Evolutionary conservation across 2,888 invertebrate species (phyloP), one percentile per base, ranked within the genome.

Genomic region (Altica lythri): DNA sequence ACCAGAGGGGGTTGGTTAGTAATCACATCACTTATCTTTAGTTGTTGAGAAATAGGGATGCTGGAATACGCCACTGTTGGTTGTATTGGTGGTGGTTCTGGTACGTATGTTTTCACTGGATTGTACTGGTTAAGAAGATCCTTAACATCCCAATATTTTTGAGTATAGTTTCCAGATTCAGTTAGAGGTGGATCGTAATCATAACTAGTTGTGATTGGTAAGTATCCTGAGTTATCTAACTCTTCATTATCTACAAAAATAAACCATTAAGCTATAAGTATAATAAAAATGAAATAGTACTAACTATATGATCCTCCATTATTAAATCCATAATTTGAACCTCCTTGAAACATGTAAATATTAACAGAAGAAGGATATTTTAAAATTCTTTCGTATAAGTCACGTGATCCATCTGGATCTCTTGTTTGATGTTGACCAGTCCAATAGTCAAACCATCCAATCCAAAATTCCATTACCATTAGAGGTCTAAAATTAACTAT

Each of bases 151-250:
- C n/a, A n/a, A n/a, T n/a, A n/a, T n/a, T n/a, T n/a, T n/a, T n/a
- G n/a, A n/a, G n/a, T n/a, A n/a, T n/a, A n/a, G n/a, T n/a, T n/a
- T n/a, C n/a, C n/a, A n/a, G n/a, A n/a, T 76, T 96, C 96, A n/a
- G 81, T 83, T 59, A 97, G 77, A 0, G 95, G 95, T 1, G 95
- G 89, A 73, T 95, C 93, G 70, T 95, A 96, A 74, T 96, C 96
- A 57, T 79, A 79, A 51, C 77, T 77, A 0, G 75, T 75, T 8
- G 77, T 75, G 54, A 74, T 74, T n/a, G 78, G 40, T 13, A 25
- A 16, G 14, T 42, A 43, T 1, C 17, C 50, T 1, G 50, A 50
- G 22, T 50, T 50, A 14, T 50, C 42, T 5, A 49, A 22, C 13
- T 30, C 12, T 9, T 49, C 40, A 19, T 49, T 49, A 30, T 42